Evolutionary conservation across 2,113 vertebrate genomes (phyloP), one percentile per base, ranked within the genome.

Genomic region (Pedionomus torquatus): DNA sequence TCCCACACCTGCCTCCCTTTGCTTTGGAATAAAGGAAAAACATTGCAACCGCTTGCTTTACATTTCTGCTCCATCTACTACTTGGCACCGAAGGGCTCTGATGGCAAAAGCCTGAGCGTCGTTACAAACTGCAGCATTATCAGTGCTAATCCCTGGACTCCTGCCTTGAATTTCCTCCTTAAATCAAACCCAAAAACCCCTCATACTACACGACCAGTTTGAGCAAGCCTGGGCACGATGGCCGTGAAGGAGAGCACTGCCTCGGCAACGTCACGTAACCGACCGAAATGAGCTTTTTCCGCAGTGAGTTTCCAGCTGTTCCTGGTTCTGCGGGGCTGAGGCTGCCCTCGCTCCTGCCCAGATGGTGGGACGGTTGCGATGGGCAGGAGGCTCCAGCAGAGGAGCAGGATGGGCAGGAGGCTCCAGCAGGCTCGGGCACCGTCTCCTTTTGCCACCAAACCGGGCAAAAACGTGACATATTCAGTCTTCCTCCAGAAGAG

Each of bases 381-480:
- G 49, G 65, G 51, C 44, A 71, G 58, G 28, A 12, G 19, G 14
- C 44, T 26, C n/a, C 60, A 19, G 52, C 52, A 28, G n/a, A n/a
- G n/a, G n/a, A n/a, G n/a, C n/a, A n/a, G n/a, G 7, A 0, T 3
- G 49, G 65, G 51, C 44, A 71, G 58, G 28, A 12, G 19, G 14
- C 44, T 26, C n/a, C 60, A 19, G 52, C 52, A 28, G n/a, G n/a
- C n/a, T n/a, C n/a, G 54, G n/a, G 35, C 35, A 13, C 35, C 3
- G 0, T 10, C 79, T 46, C n/a, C 2, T 54, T 72, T 48, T 48
- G 66, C n/a, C 52, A 10, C 33, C 18, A 43, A 31, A 49, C 31
- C 6, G 5, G 25, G 15, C 0, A 0, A 72, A 66, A 54, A 5
- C 30, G 10, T 2, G 14, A 24, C 8, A 6, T 4, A 7, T 7